Conservation (phyloP, 35 echinoderm and acorn worm species). For the Amphiura filiformis region DNA sequence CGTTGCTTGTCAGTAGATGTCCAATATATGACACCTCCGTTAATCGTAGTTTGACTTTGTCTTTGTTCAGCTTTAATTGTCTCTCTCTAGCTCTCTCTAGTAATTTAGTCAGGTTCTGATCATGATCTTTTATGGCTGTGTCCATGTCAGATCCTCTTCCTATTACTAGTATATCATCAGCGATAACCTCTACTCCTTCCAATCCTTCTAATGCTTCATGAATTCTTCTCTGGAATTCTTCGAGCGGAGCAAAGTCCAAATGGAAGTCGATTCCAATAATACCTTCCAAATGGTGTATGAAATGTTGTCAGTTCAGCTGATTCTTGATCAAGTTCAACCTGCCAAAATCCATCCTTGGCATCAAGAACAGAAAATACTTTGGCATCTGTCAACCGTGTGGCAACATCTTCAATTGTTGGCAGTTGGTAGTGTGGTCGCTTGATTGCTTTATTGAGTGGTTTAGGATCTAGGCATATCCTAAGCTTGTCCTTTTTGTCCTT, state of each 20-base stretch:
- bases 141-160: background rate
- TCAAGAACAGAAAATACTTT: background rate
- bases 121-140: background rate
- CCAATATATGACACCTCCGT: background rate
- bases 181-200: background rate
- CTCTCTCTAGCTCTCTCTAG: background rate
- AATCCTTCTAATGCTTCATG: background rate
- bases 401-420: background rate
- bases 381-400: background rate
- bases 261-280: background rate
- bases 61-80: background rate
- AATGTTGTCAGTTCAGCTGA: background rate
- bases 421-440: too few species aligned
- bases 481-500: too few species aligned
- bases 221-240: background rate
- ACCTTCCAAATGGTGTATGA: background rate
- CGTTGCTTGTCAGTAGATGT: background rate
- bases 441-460: too few species aligned
- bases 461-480: too few species aligned
- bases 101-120: background rate
- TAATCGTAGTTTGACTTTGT: background rate
- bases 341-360: background rate
- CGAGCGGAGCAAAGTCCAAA: background rate
- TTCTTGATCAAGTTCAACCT: background rate
- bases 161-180: background rate